These are phyloP conservation scores for Pristionchus mayeri DNA, from an alignment of 2,888 invertebrate species.

Conservation along the genomic window DNA sequence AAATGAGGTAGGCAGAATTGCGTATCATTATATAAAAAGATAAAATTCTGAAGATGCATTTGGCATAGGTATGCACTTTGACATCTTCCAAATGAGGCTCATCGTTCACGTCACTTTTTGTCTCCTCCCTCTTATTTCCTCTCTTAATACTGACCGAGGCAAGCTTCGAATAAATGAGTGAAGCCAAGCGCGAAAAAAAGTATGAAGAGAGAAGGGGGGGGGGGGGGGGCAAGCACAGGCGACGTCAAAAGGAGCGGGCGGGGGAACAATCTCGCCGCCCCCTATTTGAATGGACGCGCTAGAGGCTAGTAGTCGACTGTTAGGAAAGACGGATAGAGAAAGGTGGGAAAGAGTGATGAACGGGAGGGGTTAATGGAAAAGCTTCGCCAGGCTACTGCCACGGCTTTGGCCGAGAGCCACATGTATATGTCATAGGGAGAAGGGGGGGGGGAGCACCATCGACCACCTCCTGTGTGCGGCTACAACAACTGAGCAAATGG, in stretches of 20 bases:
- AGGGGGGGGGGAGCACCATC: neutral
- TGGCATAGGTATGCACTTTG: no score
- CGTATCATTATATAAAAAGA: no score
- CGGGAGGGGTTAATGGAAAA: constrained; percentile 15
- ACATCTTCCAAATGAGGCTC: constrained; percentile 1
- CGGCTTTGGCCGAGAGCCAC: neutral
- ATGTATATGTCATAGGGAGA: neutral
- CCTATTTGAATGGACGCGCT: neutral
- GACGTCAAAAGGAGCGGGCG: constrained; percentile 17
- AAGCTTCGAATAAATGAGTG: constrained; percentile 28
- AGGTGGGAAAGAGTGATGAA: neutral
- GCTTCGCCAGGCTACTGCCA: neutral
- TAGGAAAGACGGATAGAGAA: neutral
- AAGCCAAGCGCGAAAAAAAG: constrained; percentile 31
- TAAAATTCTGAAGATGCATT: no score
- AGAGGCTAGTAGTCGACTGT: constrained; percentile 12
- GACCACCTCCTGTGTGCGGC: neutral
- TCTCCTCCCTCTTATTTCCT: neutral
- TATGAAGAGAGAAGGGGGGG: neutral
- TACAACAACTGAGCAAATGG: constrained; percentile 4
- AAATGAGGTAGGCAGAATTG: no score
- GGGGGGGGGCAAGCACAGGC: neutral
- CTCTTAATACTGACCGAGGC: neutral
- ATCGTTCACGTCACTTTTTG: constrained; percentile 1
- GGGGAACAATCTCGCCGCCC: constrained; percentile 23